A percentile compares a stretch with the other conserved stretches of the same genome.
These are phyloP conservation scores for Achlya flavicornis DNA, from an alignment of 2,888 invertebrate genomes.

Conservation along the genomic window DNA sequence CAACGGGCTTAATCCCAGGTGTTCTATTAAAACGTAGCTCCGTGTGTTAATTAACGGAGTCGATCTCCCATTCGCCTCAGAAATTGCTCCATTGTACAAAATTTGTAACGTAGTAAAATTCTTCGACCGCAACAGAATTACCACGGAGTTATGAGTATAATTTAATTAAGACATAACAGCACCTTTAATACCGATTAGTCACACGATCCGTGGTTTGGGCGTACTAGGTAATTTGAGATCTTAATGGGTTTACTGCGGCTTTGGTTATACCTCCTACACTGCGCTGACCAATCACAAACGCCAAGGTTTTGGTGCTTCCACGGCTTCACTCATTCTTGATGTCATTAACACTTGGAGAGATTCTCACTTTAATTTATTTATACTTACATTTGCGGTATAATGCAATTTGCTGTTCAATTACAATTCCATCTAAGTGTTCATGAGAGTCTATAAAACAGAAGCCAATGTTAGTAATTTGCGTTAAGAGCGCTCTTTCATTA, in stretches of 20 bases:
- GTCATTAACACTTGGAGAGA: slow-evolving; percentile 66
- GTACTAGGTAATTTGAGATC: slow-evolving; percentile 78
- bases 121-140: slow-evolving; percentile 68
- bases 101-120: slow-evolving; percentile 77
- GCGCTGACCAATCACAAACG: slow-evolving; percentile 68
- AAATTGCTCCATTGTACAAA: slow-evolving; percentile 74
- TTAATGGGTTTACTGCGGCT: slow-evolving; percentile 75
- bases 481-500: slow-evolving; percentile 33
- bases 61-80: slow-evolving; percentile 74
- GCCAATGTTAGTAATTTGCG: slow-evolving; percentile 38
- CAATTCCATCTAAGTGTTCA: slow-evolving; percentile 33
- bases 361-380: slow-evolving; percentile 52
- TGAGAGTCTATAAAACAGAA: slow-evolving; percentile 47
- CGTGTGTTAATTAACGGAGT: slow-evolving; percentile 68
- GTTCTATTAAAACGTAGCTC: slow-evolving; percentile 50
- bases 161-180: slow-evolving; percentile 82
- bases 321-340: slow-evolving; percentile 71
- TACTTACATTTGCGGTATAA: slow-evolving; percentile 35
- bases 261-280: slow-evolving; percentile 70
- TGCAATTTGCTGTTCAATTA: slow-evolving; percentile 40
- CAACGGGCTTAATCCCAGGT: slow-evolving; percentile 37
- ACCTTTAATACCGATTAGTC: slow-evolving; percentile 81
- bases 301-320: slow-evolving; percentile 50
- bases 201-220: slow-evolving; percentile 78
- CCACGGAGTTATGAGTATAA: slow-evolving; percentile 74